Conservation (phyloP, 2,797 vertebrate genomes). For the Cynopterus sphinx region DNA sequence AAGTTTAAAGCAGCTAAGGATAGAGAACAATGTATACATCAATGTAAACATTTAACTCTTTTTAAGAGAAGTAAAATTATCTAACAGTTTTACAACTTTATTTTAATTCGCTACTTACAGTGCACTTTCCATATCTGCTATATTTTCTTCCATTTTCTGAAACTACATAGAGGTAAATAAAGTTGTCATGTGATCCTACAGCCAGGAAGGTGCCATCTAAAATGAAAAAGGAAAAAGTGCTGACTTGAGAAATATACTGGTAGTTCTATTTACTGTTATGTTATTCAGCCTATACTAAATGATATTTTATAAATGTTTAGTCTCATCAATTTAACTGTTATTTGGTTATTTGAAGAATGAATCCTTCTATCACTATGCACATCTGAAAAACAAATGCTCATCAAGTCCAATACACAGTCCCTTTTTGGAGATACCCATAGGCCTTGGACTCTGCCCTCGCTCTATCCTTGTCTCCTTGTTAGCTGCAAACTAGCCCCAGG, state of each 20-base stretch:
- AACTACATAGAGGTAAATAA: constrained; percentile 98
- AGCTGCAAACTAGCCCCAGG: background rate
- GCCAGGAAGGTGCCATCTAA: constrained; percentile 95
- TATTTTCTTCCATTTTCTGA: constrained; percentile 97
- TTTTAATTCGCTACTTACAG: constrained; percentile 88
- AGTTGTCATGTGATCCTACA: constrained; percentile 98
- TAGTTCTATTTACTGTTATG: background rate
- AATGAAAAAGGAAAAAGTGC: constrained; percentile 73
- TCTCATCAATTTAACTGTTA: constrained; percentile 29
- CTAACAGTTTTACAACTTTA: background rate
- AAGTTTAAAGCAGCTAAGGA: background rate
- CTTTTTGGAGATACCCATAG: background rate
- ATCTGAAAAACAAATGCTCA: background rate
- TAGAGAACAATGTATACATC: background rate
- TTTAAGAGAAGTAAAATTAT: background rate
- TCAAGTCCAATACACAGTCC: background rate
- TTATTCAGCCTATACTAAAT: background rate
- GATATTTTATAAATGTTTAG: constrained; percentile 12
- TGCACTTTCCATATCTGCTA: constrained; percentile 96
- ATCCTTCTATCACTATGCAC: background rate
- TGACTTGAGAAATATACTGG: background rate
- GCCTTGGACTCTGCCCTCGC: background rate
- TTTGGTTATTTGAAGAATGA: background rate
- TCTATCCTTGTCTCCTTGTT: background rate
- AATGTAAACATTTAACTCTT: constrained; percentile 31